These are phyloP conservation scores for Polyommatus icarus DNA, from an alignment of 2,888 invertebrate species.

Conservation along the genomic window DNA sequence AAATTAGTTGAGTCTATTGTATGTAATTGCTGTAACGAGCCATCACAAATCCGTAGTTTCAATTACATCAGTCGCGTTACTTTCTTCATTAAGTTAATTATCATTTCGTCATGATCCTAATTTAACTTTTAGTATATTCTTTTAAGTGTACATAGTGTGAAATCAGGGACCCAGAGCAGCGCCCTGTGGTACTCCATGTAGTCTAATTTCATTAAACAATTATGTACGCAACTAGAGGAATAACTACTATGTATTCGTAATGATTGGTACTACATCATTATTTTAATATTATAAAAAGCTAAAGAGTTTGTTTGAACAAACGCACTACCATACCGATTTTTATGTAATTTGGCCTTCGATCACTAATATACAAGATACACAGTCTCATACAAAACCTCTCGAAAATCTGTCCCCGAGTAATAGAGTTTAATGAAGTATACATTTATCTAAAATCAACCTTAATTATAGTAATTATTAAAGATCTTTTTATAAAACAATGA, in stretches of 20 bases:
- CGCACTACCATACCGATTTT: too few species aligned
- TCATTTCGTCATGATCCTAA: conserved; percentile 29
- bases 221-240: background rate
- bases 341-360: too few species aligned
- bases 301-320: too few species aligned
- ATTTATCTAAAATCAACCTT: too few species aligned
- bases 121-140: conserved; percentile 5
- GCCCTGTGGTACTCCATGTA: background rate
- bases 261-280: too few species aligned
- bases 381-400: too few species aligned
- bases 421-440: too few species aligned
- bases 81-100: conserved; percentile 28
- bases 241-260: background rate
- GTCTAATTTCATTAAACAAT: background rate
- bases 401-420: too few species aligned
- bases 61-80: conserved; percentile 22
- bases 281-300: too few species aligned
- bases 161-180: background rate
- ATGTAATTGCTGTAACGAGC: conserved; percentile 23
- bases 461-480: too few species aligned
- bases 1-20: background rate
- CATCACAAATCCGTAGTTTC: conserved; percentile 24
- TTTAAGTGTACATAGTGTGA: background rate
- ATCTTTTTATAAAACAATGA: too few species aligned
- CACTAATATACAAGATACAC: too few species aligned